Evolutionary conservation across 2,888 invertebrate species (phyloP).

Genomic region (Pandemis corylana): DNA sequence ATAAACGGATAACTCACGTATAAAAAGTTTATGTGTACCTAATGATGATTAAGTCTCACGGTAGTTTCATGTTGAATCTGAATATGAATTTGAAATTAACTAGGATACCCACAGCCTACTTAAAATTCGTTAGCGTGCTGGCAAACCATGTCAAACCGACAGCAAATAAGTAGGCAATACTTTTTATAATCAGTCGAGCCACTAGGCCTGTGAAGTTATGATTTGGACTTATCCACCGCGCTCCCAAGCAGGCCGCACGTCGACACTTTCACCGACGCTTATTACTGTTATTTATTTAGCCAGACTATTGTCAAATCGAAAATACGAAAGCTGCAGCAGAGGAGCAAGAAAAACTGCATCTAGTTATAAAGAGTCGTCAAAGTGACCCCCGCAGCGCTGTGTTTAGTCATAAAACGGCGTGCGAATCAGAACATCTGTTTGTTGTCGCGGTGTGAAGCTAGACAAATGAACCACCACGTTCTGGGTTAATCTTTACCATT

Average conservation of each 20-base stretch:
- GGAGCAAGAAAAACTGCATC: neutral
- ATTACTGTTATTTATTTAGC: constrained; percentile 21
- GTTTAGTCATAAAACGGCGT: constrained; percentile 5
- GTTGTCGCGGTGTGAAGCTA: neutral
- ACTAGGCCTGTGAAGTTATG: neutral
- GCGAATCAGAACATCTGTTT: neutral
- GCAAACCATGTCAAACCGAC: constrained; percentile 18
- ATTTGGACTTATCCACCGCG: constrained; percentile 14
- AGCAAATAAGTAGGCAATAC: constrained; percentile 16
- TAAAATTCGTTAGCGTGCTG: constrained; percentile 17
- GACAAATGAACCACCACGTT: neutral
- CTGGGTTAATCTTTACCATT: constrained; percentile 21
- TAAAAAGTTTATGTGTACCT: too few species aligned
- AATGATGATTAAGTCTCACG: too few species aligned
- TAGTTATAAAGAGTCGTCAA: neutral
- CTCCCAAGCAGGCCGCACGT: constrained; percentile 45
- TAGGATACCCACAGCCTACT: neutral
- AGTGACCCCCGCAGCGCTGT: neutral
- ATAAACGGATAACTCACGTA: too few species aligned
- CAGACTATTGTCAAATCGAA: neutral
- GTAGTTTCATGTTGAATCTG: too few species aligned
- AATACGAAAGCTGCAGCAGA: neutral
- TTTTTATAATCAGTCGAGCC: constrained; percentile 23
- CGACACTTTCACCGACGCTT: constrained; percentile 47
- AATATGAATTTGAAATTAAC: neutral